These are phyloP conservation scores for Myotis lucifugus DNA, from an alignment of 2,113 vertebrate species.

Conservation along the genomic window DNA sequence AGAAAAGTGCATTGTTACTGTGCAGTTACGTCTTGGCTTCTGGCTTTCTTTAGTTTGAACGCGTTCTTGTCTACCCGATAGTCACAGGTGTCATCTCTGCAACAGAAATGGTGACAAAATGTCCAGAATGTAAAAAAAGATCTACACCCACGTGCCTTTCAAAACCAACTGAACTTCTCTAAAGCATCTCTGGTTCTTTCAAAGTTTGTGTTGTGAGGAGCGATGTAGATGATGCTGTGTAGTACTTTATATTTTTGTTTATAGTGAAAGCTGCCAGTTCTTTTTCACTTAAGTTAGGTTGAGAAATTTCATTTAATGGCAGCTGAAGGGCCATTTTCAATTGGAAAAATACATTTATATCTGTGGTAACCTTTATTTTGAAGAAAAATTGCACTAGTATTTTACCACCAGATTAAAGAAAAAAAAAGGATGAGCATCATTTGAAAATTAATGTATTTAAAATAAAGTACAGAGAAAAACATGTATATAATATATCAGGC, in stretches of 20 bases:
- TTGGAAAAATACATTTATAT: slow-evolving; percentile 65
- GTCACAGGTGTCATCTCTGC: slow-evolving; percentile 59
- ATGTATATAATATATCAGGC: slow-evolving; percentile 83
- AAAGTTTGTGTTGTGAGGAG: slow-evolving; percentile 75
- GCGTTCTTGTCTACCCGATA: slow-evolving; percentile 58
- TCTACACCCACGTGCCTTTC: slow-evolving; percentile 84
- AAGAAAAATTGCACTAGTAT: slow-evolving; percentile 82
- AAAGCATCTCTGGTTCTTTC: slow-evolving; percentile 78
- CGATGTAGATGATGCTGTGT: slow-evolving; percentile 77
- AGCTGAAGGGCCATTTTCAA: slow-evolving; percentile 76
- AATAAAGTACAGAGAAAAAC: slow-evolving; percentile 76
- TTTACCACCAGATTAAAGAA: slow-evolving; percentile 77
- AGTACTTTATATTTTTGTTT: slow-evolving; percentile 84
- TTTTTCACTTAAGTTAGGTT: slow-evolving; percentile 73
- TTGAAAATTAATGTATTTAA: slow-evolving; percentile 81
- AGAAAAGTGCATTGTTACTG: slow-evolving; percentile 77
- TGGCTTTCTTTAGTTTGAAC: slow-evolving; percentile 70
- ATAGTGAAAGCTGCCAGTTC: slow-evolving; percentile 73
- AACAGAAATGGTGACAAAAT: slow-evolving; percentile 56
- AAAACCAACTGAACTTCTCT: slow-evolving; percentile 75
- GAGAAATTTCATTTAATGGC: slow-evolving; percentile 67
- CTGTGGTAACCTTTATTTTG: slow-evolving; percentile 79
- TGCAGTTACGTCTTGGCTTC: slow-evolving; percentile 75
- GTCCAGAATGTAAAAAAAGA: slow-evolving; percentile 76
- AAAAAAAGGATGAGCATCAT: slow-evolving; percentile 73